Conservation (phyloP, 2,888 invertebrate species). For the Volucella bombylans region DNA sequence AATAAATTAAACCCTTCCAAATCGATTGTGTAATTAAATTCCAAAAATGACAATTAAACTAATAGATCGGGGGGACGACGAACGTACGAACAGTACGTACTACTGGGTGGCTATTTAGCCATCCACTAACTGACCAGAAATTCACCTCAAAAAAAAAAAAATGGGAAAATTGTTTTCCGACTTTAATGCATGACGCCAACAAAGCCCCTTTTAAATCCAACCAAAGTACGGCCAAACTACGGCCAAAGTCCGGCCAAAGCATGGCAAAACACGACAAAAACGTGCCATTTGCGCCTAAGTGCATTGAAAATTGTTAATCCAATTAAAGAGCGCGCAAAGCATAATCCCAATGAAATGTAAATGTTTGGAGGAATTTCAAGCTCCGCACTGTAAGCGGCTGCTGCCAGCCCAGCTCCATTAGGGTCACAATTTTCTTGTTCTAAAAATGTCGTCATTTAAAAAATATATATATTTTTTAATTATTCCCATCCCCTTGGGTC, state of each 20-base stretch:
- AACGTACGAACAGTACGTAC: background rate
- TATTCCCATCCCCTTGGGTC: slow-evolving; percentile 8
- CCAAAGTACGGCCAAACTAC: no score
- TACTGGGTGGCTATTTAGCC: slow-evolving; percentile 7
- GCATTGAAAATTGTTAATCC: slow-evolving; percentile 54
- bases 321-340: slow-evolving; percentile 51
- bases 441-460: slow-evolving; percentile 40
- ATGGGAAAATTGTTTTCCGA: background rate
- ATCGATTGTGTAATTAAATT: slow-evolving; percentile 73
- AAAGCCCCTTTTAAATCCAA: slow-evolving; percentile 2
- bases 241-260: background rate
- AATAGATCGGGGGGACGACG: slow-evolving; percentile 56
- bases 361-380: background rate
- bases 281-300: slow-evolving; percentile 37
- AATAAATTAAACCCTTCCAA: slow-evolving; percentile 62
- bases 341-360: slow-evolving; percentile 43
- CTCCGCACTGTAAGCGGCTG: background rate
- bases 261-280: slow-evolving; percentile 10
- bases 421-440: slow-evolving; percentile 12
- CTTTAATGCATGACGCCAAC: slow-evolving; percentile 14
- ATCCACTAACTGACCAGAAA: slow-evolving; percentile 5
- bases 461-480: slow-evolving; percentile 14
- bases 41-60: slow-evolving; percentile 63
- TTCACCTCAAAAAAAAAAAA: background rate
- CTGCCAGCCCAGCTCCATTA: background rate